Percentiles rank a stretch among this genome's conserved stretches.
These are phyloP conservation scores for Tridacna gigas DNA, from an alignment of 2,888 invertebrate species.

Conservation along the genomic window DNA sequence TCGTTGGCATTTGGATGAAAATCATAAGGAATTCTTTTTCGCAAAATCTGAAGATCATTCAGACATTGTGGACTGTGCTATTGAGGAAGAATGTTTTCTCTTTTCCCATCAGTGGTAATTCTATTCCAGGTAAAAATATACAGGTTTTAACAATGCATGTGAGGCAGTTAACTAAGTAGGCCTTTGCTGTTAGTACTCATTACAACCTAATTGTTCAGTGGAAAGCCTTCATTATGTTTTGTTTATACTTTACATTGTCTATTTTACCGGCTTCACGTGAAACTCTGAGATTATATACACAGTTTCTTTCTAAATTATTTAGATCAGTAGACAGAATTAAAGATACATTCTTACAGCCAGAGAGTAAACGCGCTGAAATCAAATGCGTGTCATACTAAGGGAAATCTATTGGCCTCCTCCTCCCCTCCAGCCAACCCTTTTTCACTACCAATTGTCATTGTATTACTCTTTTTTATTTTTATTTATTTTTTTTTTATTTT, in stretches of 20 bases:
- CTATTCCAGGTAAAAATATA: background rate
- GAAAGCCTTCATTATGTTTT: constrained; percentile 24
- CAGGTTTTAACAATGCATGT: background rate
- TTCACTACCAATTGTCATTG: too few relatives aligned
- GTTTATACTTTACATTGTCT: constrained; percentile 25
- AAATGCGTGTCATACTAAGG: too few relatives aligned
- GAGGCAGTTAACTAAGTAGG: background rate
- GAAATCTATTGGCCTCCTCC: too few relatives aligned
- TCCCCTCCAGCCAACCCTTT: too few relatives aligned
- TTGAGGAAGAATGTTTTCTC: background rate
- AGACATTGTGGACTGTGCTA: background rate
- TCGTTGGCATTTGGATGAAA: background rate
- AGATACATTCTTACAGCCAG: too few relatives aligned
- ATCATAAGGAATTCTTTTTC: background rate
- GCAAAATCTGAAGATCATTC: background rate
- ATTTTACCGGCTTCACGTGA: constrained; percentile 15
- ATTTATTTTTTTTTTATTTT: too few relatives aligned
- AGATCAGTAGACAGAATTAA: constrained; percentile 23
- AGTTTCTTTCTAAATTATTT: constrained; percentile 37
- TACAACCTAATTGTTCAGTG: constrained; percentile 14
- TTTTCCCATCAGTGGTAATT: background rate
- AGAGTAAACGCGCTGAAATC: too few relatives aligned
- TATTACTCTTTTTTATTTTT: too few relatives aligned
- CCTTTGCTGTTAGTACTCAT: constrained; percentile 15
- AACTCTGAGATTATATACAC: too few relatives aligned